Conservation (phyloP, 1,140 invertebrate genomes). For the Scaptomyza hsui region DNA sequence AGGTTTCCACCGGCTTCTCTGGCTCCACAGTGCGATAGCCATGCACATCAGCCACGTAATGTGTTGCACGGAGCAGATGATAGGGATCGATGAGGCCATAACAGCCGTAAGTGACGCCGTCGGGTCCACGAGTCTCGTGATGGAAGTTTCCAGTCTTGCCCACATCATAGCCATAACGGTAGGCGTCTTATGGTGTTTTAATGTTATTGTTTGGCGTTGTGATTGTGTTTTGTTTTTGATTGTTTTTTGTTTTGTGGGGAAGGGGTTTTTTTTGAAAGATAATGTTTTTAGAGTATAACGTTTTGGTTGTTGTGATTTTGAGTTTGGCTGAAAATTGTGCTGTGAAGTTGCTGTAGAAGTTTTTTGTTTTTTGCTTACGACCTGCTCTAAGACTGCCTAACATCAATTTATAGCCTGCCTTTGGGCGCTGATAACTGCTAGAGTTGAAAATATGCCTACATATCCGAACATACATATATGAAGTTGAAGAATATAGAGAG, state of each 20-base stretch:
- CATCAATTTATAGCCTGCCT: constrained; percentile 33
- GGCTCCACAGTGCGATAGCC: constrained; percentile 90
- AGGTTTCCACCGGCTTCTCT: constrained; percentile 88
- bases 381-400: constrained; percentile 43
- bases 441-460: constrained; percentile 42
- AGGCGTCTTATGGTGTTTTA: constrained; percentile 85
- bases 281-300: constrained; percentile 44
- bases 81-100: constrained; percentile 90
- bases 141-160: constrained; percentile 90
- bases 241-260: constrained; percentile 19
- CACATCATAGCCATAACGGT: constrained; percentile 90
- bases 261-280: constrained; percentile 49
- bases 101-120: constrained; percentile 91
- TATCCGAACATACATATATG: constrained; percentile 9
- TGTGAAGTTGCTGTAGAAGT: constrained; percentile 31
- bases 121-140: constrained; percentile 89
- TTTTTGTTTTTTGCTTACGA: constrained; percentile 27
- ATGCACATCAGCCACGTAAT: constrained; percentile 91
- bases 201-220: constrained; percentile 29
- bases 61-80: constrained; percentile 87
- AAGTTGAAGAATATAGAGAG: constrained; percentile 28
- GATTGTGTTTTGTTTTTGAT: constrained; percentile 19
- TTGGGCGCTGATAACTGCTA: constrained; percentile 42
- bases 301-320: constrained; percentile 32
- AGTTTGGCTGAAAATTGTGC: constrained; percentile 48